Evolutionary conservation across 1,140 invertebrate genomes (phyloP), one percentile per base, ranked within the genome.

Genomic region (Apocrypta bakeri): DNA sequence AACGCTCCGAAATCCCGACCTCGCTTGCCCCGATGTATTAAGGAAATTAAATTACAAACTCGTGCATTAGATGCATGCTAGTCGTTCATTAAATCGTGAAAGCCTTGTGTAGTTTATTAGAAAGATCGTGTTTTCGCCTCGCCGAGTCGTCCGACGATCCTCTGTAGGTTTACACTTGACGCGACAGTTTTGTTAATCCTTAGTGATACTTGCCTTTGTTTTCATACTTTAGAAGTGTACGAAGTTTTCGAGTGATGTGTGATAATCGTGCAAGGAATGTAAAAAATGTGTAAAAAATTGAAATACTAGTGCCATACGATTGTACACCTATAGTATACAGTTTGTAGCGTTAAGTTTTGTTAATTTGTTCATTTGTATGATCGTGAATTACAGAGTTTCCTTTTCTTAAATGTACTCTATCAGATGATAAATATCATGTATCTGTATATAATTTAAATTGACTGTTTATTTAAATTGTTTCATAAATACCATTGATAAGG

Each of bases 91-190:
- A 84, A 84, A 79, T 86, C 85, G 84, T 87, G 82, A 86, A 88
- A 87, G 86, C 86, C 87, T 89, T 89, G 88, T 86, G 85, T 90
- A 88, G 86, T 87, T 84, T 85, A 86, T 87, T 90, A 90, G 87
- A 86, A 87, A 56, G 82, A 83, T 86, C 79, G 74, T 79, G 76
- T 83, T 83, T 87, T 84, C 37, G 71, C 29, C 69, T 29, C 21
- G 63, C 75, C 66, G 83, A 84, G 68, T 83, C 79, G 81, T 75
- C 48, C 40, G 75, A 73, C 68, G 42, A 85, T 85, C 82, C 85
- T 48, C 48, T n/a, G n/a, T 1, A 40, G 37, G 25, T 29, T 40
- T 21, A 1, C 40, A 27, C 11, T 29, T 4, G 24, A 25, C 61
- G 61, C 24, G 21, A 9, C 61, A 1, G 17, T 14, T 66, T 66